Evolutionary conservation across 2,113 vertebrate species (phyloP).

Genomic region (Seriola quinqueradiata): DNA sequence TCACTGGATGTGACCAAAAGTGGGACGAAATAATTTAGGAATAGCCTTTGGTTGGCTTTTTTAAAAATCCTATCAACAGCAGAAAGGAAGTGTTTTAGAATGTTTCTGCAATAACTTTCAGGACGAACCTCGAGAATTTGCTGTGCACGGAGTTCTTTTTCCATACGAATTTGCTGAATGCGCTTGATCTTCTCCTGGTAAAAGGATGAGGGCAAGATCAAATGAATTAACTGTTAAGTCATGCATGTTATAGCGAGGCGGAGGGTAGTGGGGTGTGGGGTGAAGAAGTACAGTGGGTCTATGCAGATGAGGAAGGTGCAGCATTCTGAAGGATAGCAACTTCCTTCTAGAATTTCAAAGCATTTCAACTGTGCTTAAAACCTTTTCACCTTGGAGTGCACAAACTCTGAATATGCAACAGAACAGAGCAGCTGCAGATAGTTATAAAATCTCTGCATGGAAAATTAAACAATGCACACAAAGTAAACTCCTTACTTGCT

Average conservation of each 20-base stretch:
- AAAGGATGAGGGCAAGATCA: constrained; percentile 64
- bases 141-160: constrained; percentile 97
- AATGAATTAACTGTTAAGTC: constrained; percentile 78
- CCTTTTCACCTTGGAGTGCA: constrained; percentile 40
- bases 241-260: constrained; percentile 67
- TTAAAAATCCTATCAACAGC: constrained; percentile 66
- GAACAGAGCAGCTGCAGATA: constrained; percentile 25
- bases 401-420: constrained; percentile 13
- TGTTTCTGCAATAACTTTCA: constrained; percentile 76
- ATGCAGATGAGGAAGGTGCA: constrained; percentile 61
- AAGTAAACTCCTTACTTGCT: constrained; percentile 88
- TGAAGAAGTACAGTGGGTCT: constrained; percentile 46
- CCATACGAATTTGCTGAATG: constrained; percentile 96
- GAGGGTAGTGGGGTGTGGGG: constrained; percentile 1
- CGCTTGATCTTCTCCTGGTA: constrained; percentile 96
- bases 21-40: constrained; percentile 63
- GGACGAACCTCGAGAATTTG: constrained; percentile 95
- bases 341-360: constrained; percentile 51
- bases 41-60: constrained; percentile 63
- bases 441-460: not conserved
- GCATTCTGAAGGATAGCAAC: constrained; percentile 49
- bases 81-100: constrained; percentile 71
- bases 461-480: constrained; percentile 33
- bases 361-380: constrained; percentile 37
- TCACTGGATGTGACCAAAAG: constrained; percentile 54